phyloP scores from a whole-genome alignment of 2,888 invertebrate genomes.

The Criorhina ranunculi region DNA sequence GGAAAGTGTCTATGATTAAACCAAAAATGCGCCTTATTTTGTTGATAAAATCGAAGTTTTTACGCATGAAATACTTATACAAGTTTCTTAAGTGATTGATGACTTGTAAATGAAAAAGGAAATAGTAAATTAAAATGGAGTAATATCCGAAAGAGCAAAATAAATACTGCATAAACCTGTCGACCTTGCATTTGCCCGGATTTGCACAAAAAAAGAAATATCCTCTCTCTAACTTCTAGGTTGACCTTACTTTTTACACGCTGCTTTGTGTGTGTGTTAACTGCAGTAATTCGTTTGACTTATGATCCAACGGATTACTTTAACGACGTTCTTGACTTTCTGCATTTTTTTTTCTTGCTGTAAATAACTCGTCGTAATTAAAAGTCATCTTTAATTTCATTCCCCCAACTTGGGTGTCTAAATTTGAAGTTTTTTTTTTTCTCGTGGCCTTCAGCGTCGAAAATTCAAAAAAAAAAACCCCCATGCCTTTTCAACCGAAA shows the following conservation, averaged over 20 bases:
- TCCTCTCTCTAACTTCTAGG: not conserved
- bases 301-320: slow-evolving; percentile 2
- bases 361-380: not conserved
- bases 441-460: not conserved
- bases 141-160: not conserved
- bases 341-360: slow-evolving; percentile 1
- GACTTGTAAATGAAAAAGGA: not conserved
- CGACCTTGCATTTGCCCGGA: slow-evolving; percentile 16
- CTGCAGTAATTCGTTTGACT: slow-evolving; percentile 2
- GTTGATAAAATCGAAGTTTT: too few relatives aligned
- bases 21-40: too few relatives aligned
- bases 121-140: not conserved
- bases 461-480: slow-evolving; percentile 1
- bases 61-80: too few relatives aligned
- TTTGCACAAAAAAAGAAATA: not conserved
- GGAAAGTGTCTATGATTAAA: too few relatives aligned
- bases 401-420: not conserved
- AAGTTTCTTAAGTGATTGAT: too few relatives aligned
- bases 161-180: not conserved
- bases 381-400: not conserved
- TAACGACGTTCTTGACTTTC: slow-evolving; percentile 17
- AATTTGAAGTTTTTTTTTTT: slow-evolving; percentile 1
- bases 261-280: too few relatives aligned
- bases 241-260: slow-evolving; percentile 9
- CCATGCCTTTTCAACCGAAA: not conserved